Conservation (phyloP, 2,113 vertebrate genomes). For the Acanthisitta chloris region DNA sequence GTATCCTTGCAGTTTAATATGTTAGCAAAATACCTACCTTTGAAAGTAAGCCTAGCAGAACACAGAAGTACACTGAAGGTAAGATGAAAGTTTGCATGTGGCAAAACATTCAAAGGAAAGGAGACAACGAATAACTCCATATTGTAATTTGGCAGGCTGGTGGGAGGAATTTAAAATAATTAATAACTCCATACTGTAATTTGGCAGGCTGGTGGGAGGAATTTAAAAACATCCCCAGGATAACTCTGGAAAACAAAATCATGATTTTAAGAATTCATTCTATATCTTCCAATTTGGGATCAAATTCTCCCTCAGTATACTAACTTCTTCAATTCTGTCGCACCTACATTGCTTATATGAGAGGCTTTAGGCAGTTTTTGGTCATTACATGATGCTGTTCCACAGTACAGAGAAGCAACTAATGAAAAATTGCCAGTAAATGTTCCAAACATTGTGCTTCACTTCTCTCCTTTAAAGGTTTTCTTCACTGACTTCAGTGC, state of each 20-base stretch:
- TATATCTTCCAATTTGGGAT: not conserved
- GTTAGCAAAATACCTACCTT: not conserved
- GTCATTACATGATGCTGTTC: not conserved
- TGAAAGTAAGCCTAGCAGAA: slow-evolving; percentile 34
- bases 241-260: not conserved
- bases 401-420: not conserved
- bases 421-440: not conserved
- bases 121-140: not conserved
- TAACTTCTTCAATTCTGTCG: not conserved
- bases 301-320: not conserved
- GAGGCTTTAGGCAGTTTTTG: not conserved
- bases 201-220: not conserved
- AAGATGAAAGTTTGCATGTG: slow-evolving; percentile 43
- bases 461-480: not conserved
- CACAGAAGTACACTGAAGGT: not conserved
- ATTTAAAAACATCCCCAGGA: not conserved
- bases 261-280: not conserved
- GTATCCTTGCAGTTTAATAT: slow-evolving; percentile 1
- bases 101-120: slow-evolving; percentile 20
- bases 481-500: not conserved
- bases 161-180: too few relatives aligned
- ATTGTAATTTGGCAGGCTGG: not conserved
- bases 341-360: not conserved
- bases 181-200: not conserved
- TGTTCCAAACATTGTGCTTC: not conserved